Percentiles rank a stretch among this genome's conserved stretches.
Evolutionary conservation across 35 echinoderm and acorn worm species (phyloP).

Genomic region (Acanthaster planci): DNA sequence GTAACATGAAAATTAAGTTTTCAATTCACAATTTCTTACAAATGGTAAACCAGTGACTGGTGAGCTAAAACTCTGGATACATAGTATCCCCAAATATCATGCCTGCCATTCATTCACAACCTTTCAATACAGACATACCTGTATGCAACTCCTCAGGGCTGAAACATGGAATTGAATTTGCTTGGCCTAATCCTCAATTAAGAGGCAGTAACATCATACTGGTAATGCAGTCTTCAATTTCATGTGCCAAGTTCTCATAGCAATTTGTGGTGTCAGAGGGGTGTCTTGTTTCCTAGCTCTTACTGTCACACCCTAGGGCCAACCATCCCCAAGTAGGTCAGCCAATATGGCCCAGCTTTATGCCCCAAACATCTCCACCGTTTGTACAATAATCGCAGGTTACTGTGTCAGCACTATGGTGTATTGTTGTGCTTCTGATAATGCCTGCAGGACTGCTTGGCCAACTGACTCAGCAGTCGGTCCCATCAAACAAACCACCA

Average conservation of each 20-base stretch:
- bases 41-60: no score
- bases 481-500: neutral
- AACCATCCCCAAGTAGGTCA: slow-evolving; percentile 16
- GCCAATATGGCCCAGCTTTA: neutral
- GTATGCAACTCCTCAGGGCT: no score
- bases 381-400: neutral
- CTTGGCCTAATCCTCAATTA: slow-evolving; percentile 29
- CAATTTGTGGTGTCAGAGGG: slow-evolving; percentile 16
- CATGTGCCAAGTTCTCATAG: neutral
- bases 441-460: neutral
- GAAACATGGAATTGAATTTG: neutral
- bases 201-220: slow-evolving; percentile 29
- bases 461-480: neutral
- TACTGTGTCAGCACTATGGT: slow-evolving; percentile 8
- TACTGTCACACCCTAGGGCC: neutral
- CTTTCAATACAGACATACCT: no score
- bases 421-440: slow-evolving; percentile 7
- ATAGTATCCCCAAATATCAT: no score
- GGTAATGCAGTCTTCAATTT: neutral
- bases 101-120: no score
- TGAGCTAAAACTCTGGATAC: no score
- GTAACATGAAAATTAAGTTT: no score
- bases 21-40: no score
- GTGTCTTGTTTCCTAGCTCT: slow-evolving; percentile 14
- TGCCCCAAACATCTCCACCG: neutral